Percentiles rank a stretch among this genome's conserved stretches.
Evolutionary conservation across 2,797 vertebrate genomes (phyloP).

Genomic region (Rhyacichthys aspro): DNA sequence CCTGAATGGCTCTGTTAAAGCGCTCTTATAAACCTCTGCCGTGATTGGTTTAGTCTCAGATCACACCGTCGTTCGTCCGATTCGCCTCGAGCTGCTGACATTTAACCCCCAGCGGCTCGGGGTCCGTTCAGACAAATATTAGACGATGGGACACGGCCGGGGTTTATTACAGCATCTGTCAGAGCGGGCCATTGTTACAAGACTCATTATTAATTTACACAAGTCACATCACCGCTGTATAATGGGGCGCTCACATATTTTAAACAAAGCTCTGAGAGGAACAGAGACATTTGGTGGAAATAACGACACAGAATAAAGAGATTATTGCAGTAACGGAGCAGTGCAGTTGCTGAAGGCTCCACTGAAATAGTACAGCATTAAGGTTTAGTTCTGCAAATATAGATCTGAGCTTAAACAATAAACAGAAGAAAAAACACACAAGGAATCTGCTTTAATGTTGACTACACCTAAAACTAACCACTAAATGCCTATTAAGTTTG

Average conservation of each 20-base stretch:
- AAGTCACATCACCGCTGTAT: neutral
- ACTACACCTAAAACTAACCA: too few relatives aligned
- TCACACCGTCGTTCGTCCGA: neutral
- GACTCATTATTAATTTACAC: constrained; percentile 11
- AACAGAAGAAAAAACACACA: too few relatives aligned
- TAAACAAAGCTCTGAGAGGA: neutral
- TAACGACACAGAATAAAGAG: too few relatives aligned
- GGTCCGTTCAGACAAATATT: constrained; percentile 6
- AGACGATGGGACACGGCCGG: neutral
- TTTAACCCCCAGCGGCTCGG: neutral
- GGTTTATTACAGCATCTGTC: constrained; percentile 7
- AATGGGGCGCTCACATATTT: neutral
- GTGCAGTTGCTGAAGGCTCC: too few relatives aligned
- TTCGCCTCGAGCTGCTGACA: neutral
- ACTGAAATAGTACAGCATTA: too few relatives aligned
- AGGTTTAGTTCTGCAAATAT: too few relatives aligned
- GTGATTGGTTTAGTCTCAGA: neutral
- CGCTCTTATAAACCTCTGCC: neutral
- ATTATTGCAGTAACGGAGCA: too few relatives aligned
- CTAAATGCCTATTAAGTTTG: too few relatives aligned
- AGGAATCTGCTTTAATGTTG: too few relatives aligned
- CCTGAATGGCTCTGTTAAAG: neutral
- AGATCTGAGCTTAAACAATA: too few relatives aligned
- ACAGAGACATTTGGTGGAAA: neutral
- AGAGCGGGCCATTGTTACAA: neutral